These are phyloP conservation scores for Berghia stephanieae DNA, from an alignment of 1,140 invertebrate species.

Conservation along the genomic window DNA sequence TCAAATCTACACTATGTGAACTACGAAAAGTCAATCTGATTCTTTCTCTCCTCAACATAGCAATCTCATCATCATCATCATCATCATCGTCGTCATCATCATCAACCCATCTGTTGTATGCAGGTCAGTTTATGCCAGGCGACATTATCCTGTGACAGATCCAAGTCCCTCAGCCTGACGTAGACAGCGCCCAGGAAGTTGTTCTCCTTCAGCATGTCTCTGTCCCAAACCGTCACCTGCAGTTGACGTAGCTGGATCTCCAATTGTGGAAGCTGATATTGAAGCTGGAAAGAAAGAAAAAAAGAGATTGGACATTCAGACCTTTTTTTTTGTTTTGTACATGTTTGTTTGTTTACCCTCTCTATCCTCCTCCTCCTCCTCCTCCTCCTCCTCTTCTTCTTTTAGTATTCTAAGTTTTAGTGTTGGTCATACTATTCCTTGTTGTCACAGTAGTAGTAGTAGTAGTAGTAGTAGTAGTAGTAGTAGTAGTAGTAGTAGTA, in stretches of 20 bases:
- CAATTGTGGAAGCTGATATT: conserved; percentile 86
- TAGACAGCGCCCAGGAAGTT: conserved; percentile 90
- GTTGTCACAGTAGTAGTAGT: background rate
- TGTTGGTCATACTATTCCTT: background rate
- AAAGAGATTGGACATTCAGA: background rate
- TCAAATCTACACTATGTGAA: background rate
- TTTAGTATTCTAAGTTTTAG: background rate
- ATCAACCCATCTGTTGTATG: conserved; percentile 15
- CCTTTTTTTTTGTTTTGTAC: background rate
- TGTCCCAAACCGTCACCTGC: conserved; percentile 94
- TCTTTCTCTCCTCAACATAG: background rate
- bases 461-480: conserved; percentile 7
- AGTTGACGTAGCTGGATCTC: conserved; percentile 79
- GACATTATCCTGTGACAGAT: conserved; percentile 80
- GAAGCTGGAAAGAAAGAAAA: conserved; percentile 73
- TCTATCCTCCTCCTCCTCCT: background rate
- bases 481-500: conserved; percentile 4
- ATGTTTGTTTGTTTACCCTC: background rate
- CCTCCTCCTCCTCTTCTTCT: background rate
- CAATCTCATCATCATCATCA: background rate
- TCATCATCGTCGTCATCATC: background rate
- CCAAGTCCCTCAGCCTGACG: conserved; percentile 75
- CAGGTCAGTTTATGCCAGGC: conserved; percentile 67
- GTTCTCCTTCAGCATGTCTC: conserved; percentile 94
- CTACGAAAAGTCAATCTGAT: too few species aligned